Evolutionary conservation across 2,797 vertebrate genomes (phyloP), one percentile per base, ranked within the genome.

Genomic region (Pelodytes ibericus): DNA sequence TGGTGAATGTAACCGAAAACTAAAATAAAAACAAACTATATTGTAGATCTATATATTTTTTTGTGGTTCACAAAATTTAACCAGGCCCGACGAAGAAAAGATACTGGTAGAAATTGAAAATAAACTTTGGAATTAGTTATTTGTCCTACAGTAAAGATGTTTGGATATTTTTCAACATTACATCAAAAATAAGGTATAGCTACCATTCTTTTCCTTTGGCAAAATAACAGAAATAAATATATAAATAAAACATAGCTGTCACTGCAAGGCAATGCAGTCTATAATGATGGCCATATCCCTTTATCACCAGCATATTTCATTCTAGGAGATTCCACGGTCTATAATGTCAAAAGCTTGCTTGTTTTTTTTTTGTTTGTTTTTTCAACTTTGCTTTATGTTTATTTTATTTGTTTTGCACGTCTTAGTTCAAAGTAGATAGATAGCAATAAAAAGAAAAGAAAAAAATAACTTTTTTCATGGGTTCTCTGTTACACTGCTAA

Each of bases 401-500:
- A 84, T 86, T 88, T 87, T 86, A 86, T 85, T 90, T 90, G 30
- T 30, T 31, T 72, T 63, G 18, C 26, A 18, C 18, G 53, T 41
- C 89, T 91, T 88, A 86, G 90, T 92, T 92, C 88, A 91, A 87
- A 90, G 88, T 95, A 94, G 91, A 91, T 95, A 95, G 93, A 91
- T 95, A 98, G 97, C 96, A 99, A 98, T 97, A 99, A 96, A 94
- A 81, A 85, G 44, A 91, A 91, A 20, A 53, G 57, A 65, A 41
- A 66, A 63, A 62, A 36, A 74, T n/a, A 64, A 75, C 24, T 93
- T 95, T 94, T 95, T 94, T 89, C 92, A 82, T 90, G 93, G 92
- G 93, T 94, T 93, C 93, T 92, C 88, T 88, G 89, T 94, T 92
- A 91, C 89, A 76, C 88, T 86, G 87, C 89, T 91, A 90, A 90